phyloP scores from a whole-genome alignment of 2,113 vertebrate genomes.

The Dasyurus viverrinus region DNA sequence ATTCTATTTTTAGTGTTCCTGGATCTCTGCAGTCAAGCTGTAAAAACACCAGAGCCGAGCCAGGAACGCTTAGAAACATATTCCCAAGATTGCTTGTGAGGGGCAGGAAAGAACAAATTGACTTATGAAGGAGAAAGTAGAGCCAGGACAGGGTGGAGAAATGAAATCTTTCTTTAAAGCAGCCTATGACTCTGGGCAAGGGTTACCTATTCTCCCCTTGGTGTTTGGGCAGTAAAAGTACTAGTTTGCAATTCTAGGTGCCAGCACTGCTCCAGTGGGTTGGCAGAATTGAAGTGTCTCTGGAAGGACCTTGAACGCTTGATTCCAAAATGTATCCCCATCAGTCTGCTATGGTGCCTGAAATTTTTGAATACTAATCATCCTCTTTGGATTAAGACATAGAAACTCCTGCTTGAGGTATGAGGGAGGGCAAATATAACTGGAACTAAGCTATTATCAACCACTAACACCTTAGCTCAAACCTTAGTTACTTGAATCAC shows the following conservation, averaged over 20 bases:
- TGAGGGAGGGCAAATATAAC: not conserved
- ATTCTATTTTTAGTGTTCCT: constrained; percentile 1
- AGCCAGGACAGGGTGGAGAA: not conserved
- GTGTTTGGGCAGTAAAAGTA: not conserved
- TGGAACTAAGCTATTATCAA: not conserved
- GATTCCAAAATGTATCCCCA: not conserved
- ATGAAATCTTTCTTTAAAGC: not conserved
- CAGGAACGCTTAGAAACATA: not conserved
- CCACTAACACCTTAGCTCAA: not conserved
- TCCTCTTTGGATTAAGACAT: not conserved
- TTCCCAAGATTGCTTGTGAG: not conserved
- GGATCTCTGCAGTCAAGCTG: not conserved
- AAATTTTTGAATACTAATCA: not conserved
- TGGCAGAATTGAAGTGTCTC: not conserved
- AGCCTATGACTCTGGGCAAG: not conserved
- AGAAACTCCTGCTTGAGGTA: not conserved
- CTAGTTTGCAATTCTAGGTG: not conserved
- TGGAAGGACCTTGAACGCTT: not conserved
- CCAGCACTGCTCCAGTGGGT: not conserved
- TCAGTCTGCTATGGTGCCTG: not conserved
- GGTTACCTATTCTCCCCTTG: not conserved
- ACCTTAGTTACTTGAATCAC: not conserved
- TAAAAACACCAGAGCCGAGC: not conserved
- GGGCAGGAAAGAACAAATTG: not conserved
- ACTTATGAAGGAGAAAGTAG: not conserved